A percentile compares a stretch with the other conserved stretches of the same genome.
These are phyloP conservation scores for Agonum fuliginosum DNA, from an alignment of 2,888 invertebrate species.

Conservation along the genomic window DNA sequence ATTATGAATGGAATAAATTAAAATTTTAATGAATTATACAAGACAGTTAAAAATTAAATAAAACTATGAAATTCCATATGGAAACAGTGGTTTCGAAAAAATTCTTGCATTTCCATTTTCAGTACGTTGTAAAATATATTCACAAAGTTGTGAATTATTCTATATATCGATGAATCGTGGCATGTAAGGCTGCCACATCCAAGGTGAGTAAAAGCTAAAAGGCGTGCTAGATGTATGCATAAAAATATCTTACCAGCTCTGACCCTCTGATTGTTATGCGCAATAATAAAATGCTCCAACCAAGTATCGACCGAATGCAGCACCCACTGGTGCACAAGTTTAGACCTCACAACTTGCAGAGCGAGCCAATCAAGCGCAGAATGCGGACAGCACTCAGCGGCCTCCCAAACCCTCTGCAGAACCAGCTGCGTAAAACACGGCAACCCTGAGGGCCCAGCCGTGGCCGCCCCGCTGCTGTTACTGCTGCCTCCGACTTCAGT, in stretches of 20 bases:
- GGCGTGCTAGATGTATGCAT: background rate
- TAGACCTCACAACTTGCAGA: constrained; percentile 88
- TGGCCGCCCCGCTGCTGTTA: constrained; percentile 76
- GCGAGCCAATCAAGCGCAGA: constrained; percentile 95
- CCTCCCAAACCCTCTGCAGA: constrained; percentile 91
- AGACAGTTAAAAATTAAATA: too few relatives aligned
- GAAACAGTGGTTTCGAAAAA: too few relatives aligned
- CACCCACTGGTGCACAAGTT: constrained; percentile 93
- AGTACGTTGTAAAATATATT: too few relatives aligned
- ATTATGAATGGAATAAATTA: too few relatives aligned
- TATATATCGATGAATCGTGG: too few relatives aligned
- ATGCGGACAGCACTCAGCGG: constrained; percentile 92
- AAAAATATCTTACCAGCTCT: constrained; percentile 79
- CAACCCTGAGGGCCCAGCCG: constrained; percentile 80
- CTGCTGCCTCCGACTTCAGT: constrained; percentile 80
- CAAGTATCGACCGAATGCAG: constrained; percentile 93
- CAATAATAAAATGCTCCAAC: constrained; percentile 92
- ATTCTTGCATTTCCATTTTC: too few relatives aligned
- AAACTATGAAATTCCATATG: too few relatives aligned
- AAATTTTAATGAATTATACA: too few relatives aligned
- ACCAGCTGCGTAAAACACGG: constrained; percentile 94
- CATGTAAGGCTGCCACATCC: too few relatives aligned
- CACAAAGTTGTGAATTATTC: too few relatives aligned
- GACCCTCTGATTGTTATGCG: constrained; percentile 89
- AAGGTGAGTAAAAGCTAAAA: too few relatives aligned